Percentiles rank a stretch among this genome's conserved stretches.
phyloP scores from a whole-genome alignment of 2,888 invertebrate genomes.

The Pimpla rufipes region DNA sequence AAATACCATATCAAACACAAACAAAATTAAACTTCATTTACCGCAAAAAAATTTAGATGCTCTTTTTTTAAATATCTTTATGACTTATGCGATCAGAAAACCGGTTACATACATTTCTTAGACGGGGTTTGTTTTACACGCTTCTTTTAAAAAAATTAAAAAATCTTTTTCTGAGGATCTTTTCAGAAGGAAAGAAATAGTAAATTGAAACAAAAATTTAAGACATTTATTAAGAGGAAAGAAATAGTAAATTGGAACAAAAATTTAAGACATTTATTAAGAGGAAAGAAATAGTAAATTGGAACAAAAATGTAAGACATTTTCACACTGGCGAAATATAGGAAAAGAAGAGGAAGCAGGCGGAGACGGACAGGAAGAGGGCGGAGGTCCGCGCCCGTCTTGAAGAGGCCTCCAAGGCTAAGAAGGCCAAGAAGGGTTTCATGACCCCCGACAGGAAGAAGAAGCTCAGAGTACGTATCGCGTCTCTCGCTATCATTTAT shows the following conservation, averaged over 20 bases:
- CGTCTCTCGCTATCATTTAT: conserved; percentile 8
- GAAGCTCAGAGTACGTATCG: conserved; percentile 96
- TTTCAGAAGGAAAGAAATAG: neutral
- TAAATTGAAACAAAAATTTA: neutral
- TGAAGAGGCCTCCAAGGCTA: conserved; percentile 99
- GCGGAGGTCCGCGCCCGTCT: conserved; percentile 99
- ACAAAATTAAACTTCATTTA: neutral
- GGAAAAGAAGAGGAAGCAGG: conserved; percentile 99
- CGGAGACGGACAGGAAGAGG: conserved; percentile 99
- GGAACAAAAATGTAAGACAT: conserved; percentile 17
- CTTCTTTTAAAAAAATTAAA: neutral
- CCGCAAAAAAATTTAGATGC: neutral
- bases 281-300: neutral
- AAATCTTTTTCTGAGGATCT: neutral
- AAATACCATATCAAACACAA: conserved; percentile 28
- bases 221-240: conserved; percentile 20
- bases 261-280: conserved; percentile 38
- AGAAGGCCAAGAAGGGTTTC: conserved; percentile 99
- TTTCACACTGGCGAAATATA: conserved; percentile 81
- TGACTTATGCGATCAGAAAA: neutral
- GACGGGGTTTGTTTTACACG: neutral
- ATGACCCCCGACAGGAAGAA: conserved; percentile 99
- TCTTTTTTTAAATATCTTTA: neutral
- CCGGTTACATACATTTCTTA: neutral
- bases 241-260: neutral